These are phyloP conservation scores for Neuroscelio doddi DNA, from an alignment of 2,888 invertebrate genomes.

Conservation along the genomic window DNA sequence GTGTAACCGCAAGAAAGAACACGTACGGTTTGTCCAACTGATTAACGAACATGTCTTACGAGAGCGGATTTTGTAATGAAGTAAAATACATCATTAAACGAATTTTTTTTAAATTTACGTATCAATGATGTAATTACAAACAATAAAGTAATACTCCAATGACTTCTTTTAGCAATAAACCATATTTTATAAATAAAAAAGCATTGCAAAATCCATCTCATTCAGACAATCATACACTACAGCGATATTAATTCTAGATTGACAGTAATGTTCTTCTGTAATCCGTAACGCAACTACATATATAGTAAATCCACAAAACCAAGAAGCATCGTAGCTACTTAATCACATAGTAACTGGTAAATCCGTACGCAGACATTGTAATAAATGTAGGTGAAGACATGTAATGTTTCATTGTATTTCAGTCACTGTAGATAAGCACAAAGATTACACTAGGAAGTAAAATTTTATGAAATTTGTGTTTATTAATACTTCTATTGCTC, in stretches of 20 bases:
- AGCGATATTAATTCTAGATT: slow-evolving; percentile 46
- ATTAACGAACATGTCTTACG: slow-evolving; percentile 17
- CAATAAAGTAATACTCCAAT: neutral
- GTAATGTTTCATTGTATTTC: slow-evolving; percentile 51
- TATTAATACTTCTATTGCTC: too few relatives aligned
- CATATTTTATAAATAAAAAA: slow-evolving; percentile 11
- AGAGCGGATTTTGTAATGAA: slow-evolving; percentile 34
- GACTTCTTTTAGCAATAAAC: neutral
- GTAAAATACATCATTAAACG: neutral
- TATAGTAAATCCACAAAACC: slow-evolving; percentile 44
- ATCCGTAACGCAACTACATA: slow-evolving; percentile 45
- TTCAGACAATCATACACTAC: slow-evolving; percentile 31
- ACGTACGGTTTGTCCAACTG: slow-evolving; percentile 39
- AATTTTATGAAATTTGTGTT: too few relatives aligned
- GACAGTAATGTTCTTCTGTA: slow-evolving; percentile 47
- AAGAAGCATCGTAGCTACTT: slow-evolving; percentile 46
- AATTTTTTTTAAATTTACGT: neutral
- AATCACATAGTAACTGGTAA: slow-evolving; percentile 48
- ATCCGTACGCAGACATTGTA: slow-evolving; percentile 52
- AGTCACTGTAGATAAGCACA: slow-evolving; percentile 46
- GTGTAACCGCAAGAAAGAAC: too few relatives aligned
- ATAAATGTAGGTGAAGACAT: slow-evolving; percentile 58
- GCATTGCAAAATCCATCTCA: slow-evolving; percentile 13
- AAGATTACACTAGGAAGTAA: too few relatives aligned
- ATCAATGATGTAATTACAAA: neutral